Percentiles rank a stretch among this genome's conserved stretches.
Evolutionary conservation across 2,888 invertebrate species (phyloP).

Genomic region (Zhengitettix transpicula): DNA sequence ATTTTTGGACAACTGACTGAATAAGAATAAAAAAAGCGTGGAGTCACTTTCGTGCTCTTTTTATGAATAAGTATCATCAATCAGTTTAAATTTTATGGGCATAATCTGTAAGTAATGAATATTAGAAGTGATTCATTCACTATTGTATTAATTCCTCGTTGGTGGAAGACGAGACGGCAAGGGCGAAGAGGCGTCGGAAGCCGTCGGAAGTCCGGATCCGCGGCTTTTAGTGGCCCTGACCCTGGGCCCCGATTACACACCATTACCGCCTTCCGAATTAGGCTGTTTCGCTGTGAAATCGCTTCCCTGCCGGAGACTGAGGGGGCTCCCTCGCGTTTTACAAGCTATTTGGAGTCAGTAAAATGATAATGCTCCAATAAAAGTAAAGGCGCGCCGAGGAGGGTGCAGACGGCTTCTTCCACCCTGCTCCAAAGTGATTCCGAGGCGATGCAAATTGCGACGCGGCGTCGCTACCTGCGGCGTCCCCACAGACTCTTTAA

Average conservation of each 20-base stretch:
- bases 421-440: background rate
- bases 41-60: no score
- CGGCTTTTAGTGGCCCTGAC: constrained; percentile 6
- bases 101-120: no score
- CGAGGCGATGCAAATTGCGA: background rate
- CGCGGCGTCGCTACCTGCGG: background rate
- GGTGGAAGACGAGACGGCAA: no score
- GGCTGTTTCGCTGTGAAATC: constrained; percentile 11
- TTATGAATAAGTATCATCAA: no score
- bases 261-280: constrained; percentile 15
- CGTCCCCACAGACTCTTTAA: no score
- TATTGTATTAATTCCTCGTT: no score
- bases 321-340: constrained; percentile 28
- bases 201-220: constrained; percentile 6
- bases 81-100: no score
- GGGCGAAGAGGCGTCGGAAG: background rate
- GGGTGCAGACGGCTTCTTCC: background rate
- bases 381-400: constrained; percentile 7
- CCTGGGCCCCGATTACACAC: constrained; percentile 11
- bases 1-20: no score
- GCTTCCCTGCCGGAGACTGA: constrained; percentile 1
- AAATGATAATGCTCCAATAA: constrained; percentile 28
- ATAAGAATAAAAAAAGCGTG: no score
- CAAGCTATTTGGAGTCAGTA: constrained; percentile 37
- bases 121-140: no score